Evolutionary conservation across 2,888 invertebrate genomes (phyloP).

Genomic region (Esperia sulphurella): DNA sequence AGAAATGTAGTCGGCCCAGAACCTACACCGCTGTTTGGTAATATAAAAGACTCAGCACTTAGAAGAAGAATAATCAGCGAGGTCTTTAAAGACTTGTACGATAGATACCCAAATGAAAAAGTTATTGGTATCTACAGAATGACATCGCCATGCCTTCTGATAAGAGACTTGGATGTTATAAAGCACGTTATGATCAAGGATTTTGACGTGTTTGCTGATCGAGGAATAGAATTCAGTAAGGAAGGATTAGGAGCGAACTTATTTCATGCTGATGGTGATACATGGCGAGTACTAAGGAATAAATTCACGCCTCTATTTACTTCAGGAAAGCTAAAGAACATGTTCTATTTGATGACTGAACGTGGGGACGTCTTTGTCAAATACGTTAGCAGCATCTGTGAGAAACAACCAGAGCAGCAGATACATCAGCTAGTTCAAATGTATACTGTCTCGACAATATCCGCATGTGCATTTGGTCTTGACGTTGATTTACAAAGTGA

Average conservation of each 20-base stretch:
- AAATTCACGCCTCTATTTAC: conserved; percentile 50
- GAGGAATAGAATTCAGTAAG: conserved; percentile 40
- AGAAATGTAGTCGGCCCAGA: conserved; percentile 34
- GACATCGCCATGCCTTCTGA: conserved; percentile 37
- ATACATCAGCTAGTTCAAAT: conserved; percentile 30
- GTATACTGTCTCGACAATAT: conserved; percentile 36
- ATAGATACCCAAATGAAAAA: conserved; percentile 40
- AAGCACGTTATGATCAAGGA: conserved; percentile 50
- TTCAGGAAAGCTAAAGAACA: conserved; percentile 48
- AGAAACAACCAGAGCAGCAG: conserved; percentile 25
- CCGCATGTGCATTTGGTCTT: conserved; percentile 41
- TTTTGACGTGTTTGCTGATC: conserved; percentile 41
- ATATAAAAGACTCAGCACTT: conserved; percentile 28
- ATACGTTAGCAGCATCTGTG: conserved; percentile 19
- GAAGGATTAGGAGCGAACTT: conserved; percentile 41
- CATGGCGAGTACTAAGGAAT: conserved; percentile 42
- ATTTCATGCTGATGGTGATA: conserved; percentile 42
- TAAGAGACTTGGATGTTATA: conserved; percentile 46
- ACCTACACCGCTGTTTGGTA: conserved; percentile 41
- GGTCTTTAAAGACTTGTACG: conserved; percentile 34
- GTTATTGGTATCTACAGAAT: conserved; percentile 46
- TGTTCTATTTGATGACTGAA: conserved; percentile 41
- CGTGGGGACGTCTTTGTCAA: conserved; percentile 33
- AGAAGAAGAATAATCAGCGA: conserved; percentile 23
- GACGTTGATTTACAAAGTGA: conserved; percentile 26